Conservation (phyloP, 2,888 invertebrate genomes). For the Erannis defoliaria region DNA sequence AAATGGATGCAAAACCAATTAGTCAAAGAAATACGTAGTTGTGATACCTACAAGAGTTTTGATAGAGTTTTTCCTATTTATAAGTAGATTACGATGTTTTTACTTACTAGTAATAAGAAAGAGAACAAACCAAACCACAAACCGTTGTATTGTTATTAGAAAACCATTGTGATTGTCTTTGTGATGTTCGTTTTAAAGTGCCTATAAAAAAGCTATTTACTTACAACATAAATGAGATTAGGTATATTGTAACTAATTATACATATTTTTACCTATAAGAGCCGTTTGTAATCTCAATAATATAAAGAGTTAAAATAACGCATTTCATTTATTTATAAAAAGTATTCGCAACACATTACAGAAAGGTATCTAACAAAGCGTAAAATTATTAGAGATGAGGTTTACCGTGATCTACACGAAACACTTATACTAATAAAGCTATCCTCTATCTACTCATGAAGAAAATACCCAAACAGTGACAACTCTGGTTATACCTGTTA, state of each 20-base stretch:
- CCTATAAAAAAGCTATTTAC: slow-evolving; percentile 52
- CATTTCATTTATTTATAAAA: slow-evolving; percentile 38
- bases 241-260: slow-evolving; percentile 40
- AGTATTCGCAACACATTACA: slow-evolving; percentile 13
- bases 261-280: slow-evolving; percentile 36
- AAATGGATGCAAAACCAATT: no score
- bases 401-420: slow-evolving; percentile 27
- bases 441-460: slow-evolving; percentile 8
- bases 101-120: slow-evolving; percentile 4
- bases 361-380: slow-evolving; percentile 9
- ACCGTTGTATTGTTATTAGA: slow-evolving; percentile 30
- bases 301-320: slow-evolving; percentile 38
- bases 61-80: not conserved
- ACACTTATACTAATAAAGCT: slow-evolving; percentile 2
- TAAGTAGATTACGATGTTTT: slow-evolving; percentile 8
- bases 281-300: slow-evolving; percentile 58
- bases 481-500: not conserved
- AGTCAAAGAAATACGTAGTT: not conserved
- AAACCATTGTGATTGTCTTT: slow-evolving; percentile 39
- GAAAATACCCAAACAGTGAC: slow-evolving; percentile 10
- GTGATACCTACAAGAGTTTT: not conserved
- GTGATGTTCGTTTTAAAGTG: slow-evolving; percentile 45
- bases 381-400: slow-evolving; percentile 17
- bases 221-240: slow-evolving; percentile 46
- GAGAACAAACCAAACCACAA: slow-evolving; percentile 27